Evolutionary conservation across 2,113 vertebrate species (phyloP).

Genomic region (Tragelaphus strepsiceros): DNA sequence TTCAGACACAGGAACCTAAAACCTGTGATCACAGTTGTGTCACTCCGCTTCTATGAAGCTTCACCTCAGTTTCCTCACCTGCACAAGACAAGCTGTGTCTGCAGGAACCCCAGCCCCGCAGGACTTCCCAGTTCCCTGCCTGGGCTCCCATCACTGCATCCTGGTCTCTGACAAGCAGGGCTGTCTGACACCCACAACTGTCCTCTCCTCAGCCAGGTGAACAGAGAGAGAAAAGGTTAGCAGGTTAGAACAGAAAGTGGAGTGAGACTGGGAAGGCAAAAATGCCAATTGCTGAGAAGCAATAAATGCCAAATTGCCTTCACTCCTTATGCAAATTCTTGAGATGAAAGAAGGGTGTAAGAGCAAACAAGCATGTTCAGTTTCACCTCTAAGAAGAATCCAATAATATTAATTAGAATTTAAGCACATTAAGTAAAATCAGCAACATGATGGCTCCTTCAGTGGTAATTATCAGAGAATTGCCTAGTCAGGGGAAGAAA

Average conservation of each 20-base stretch:
- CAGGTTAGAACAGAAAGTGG: background rate
- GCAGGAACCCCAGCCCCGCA: background rate
- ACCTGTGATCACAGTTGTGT: background rate
- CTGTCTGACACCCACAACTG: background rate
- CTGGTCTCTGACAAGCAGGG: background rate
- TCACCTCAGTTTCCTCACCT: background rate
- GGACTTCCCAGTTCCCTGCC: background rate
- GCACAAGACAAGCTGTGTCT: background rate
- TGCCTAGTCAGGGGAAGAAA: fast-evolving
- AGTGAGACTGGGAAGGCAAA: slow-evolving; percentile 1
- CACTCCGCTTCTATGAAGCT: background rate
- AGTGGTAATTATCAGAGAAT: slow-evolving; percentile 56
- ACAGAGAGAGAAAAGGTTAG: background rate
- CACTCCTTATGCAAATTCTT: slow-evolving; percentile 63
- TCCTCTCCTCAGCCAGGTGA: background rate
- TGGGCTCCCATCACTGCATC: fast-evolving
- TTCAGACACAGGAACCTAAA: background rate
- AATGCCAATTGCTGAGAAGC: slow-evolving; percentile 60
- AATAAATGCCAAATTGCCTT: slow-evolving; percentile 51
- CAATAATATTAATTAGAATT: slow-evolving; percentile 78
- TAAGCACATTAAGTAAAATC: slow-evolving; percentile 68
- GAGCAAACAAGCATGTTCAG: slow-evolving; percentile 25
- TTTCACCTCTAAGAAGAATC: slow-evolving; percentile 73
- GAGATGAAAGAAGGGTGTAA: slow-evolving; percentile 29
- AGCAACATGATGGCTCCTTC: slow-evolving; percentile 66